Percentiles rank a stretch among this genome's conserved stretches.
Conservation (phyloP, 2,113 vertebrate species). For the Anseranas semipalmata region DNA sequence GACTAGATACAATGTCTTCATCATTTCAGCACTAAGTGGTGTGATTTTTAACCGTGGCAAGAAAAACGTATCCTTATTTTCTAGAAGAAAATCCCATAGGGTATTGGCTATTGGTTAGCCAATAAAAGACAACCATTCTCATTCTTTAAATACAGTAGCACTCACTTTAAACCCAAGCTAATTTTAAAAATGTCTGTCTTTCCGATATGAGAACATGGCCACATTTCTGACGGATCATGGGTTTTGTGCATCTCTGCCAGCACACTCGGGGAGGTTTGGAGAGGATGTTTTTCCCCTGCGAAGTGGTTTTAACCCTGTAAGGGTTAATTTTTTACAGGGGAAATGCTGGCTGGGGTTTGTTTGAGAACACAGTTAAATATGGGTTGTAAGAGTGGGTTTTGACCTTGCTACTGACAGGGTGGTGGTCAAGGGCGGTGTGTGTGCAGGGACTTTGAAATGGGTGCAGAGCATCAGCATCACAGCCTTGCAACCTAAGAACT, state of each 20-base stretch:
- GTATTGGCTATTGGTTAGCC: not conserved
- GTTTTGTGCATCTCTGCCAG: not conserved
- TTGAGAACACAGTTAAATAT: not conserved
- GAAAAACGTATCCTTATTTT: not conserved
- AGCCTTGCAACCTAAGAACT: not conserved
- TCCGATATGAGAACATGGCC: not conserved
- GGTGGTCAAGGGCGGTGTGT: fast-evolving
- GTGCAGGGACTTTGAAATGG: not conserved
- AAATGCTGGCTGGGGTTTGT: not conserved
- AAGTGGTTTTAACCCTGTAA: not conserved
- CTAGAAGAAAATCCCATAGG: not conserved
- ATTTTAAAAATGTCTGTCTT: not conserved
- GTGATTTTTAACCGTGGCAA: not conserved
- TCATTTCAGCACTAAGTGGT: not conserved
- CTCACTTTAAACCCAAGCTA: not conserved
- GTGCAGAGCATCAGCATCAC: not conserved
- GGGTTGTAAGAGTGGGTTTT: not conserved
- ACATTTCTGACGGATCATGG: not conserved
- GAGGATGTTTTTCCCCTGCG: not conserved
- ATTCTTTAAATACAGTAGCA: not conserved
- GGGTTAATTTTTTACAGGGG: not conserved
- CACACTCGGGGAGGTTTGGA: not conserved
- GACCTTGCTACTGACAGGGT: not conserved
- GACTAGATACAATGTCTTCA: not conserved
- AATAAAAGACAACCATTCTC: not conserved